Conservation (phyloP, 2,888 invertebrate species). For the Augochlorella aurata region DNA sequence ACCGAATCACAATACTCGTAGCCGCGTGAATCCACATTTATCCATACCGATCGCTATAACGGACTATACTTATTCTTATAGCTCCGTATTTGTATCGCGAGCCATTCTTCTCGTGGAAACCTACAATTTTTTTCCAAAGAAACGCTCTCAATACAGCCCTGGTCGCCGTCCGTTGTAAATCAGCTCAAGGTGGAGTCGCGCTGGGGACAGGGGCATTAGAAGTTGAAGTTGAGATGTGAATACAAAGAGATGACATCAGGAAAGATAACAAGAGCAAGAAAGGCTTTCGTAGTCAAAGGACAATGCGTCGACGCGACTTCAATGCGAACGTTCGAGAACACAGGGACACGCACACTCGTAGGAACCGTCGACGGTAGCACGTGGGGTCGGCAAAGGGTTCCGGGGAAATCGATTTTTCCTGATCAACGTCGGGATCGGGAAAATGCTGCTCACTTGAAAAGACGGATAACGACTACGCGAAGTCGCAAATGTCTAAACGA, state of each 20-base stretch:
- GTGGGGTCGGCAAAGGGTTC: neutral
- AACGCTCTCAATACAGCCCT: neutral
- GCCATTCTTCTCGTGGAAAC: neutral
- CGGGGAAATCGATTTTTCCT: conserved; percentile 19
- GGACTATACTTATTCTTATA: neutral
- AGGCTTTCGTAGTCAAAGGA: conserved; percentile 30
- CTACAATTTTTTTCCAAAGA: neutral
- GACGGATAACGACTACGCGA: too few species aligned
- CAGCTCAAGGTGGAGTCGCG: neutral
- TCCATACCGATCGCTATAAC: neutral
- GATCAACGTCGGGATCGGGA: conserved; percentile 14
- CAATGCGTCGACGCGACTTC: conserved; percentile 24
- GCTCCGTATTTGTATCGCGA: neutral
- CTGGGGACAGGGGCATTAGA: neutral
- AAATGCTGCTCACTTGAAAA: neutral
- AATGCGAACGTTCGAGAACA: neutral
- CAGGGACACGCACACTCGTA: neutral
- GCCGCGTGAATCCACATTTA: neutral
- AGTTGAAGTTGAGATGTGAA: conserved; percentile 26
- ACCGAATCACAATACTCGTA: neutral
- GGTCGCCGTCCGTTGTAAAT: neutral
- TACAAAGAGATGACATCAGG: neutral
- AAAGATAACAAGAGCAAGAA: conserved; percentile 26
- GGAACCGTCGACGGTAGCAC: too few species aligned
- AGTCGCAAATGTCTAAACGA: too few species aligned